Conservation (phyloP, 2,113 vertebrate genomes). For the Rutilus rutilus region DNA sequence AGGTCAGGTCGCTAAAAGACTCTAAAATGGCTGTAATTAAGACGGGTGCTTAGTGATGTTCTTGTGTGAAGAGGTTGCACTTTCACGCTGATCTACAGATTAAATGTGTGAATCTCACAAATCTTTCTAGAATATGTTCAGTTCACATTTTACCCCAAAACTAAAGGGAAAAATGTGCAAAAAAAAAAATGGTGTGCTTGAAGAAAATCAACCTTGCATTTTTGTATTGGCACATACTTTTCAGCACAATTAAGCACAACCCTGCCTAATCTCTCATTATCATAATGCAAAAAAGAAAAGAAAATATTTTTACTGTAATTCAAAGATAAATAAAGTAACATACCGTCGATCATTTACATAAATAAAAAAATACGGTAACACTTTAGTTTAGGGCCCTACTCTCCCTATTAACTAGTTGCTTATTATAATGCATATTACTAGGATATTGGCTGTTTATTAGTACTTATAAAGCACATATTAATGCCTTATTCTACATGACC, state of each 20-base stretch:
- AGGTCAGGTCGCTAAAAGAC: conserved; percentile 50
- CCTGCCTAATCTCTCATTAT: neutral
- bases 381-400: no score
- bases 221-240: neutral
- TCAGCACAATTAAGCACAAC: neutral
- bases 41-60: neutral
- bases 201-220: neutral
- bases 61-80: conserved; percentile 3
- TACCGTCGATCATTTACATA: neutral
- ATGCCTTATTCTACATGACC: no score
- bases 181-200: no score
- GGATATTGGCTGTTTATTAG: no score
- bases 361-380: neutral
- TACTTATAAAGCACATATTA: no score
- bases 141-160: neutral
- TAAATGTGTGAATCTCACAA: neutral
- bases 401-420: no score
- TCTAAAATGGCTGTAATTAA: conserved; percentile 46
- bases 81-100: neutral
- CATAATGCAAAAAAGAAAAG: neutral
- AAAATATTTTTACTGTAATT: neutral
- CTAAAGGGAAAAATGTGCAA: neutral
- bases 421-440: no score
- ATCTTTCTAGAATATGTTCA: neutral
- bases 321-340: neutral